Evolutionary conservation across 2,888 invertebrate genomes (phyloP).

Genomic region (Hydrotaea cyrtoneurina): DNA sequence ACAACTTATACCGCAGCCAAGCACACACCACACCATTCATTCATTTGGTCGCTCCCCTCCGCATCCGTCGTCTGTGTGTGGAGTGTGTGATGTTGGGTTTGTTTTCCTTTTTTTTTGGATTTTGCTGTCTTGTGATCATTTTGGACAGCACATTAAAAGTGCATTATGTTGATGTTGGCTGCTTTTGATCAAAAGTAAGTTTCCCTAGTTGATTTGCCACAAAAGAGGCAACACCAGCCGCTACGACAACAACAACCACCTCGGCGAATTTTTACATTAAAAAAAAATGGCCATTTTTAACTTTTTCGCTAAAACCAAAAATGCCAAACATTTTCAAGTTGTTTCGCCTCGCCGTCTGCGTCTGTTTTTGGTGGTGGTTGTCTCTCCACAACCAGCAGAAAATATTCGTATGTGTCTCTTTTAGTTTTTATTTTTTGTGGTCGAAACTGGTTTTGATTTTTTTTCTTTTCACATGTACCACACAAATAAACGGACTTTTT

Average conservation of each 20-base stretch:
- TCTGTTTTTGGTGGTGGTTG: conserved; percentile 29
- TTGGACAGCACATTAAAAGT: conserved; percentile 55
- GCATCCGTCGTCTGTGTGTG: background rate
- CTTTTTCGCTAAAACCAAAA: conserved; percentile 38
- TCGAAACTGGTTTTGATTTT: conserved; percentile 59
- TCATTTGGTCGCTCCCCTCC: background rate
- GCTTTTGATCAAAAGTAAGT: conserved; percentile 23
- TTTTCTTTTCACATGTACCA: conserved; percentile 1
- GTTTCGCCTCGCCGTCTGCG: background rate
- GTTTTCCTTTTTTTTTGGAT: conserved; percentile 38
- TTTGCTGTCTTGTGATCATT: conserved; percentile 30
- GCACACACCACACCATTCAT: background rate
- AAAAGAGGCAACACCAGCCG: background rate
- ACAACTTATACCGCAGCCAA: conserved; percentile 6
- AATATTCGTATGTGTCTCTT: conserved; percentile 22
- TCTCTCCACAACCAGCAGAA: conserved; percentile 36
- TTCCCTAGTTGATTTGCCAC: conserved; percentile 26
- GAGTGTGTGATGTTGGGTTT: background rate
- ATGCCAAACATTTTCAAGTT: conserved; percentile 62
- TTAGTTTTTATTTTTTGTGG: background rate
- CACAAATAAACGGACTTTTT: conserved; percentile 29
- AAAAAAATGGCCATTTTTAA: conserved; percentile 36
- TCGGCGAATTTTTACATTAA: background rate
- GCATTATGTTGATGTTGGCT: conserved; percentile 45
- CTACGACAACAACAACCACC: background rate